Evolutionary conservation across 2,113 vertebrate genomes (phyloP), one percentile per base, ranked within the genome.

Genomic region (Chlamydotis undulata): DNA sequence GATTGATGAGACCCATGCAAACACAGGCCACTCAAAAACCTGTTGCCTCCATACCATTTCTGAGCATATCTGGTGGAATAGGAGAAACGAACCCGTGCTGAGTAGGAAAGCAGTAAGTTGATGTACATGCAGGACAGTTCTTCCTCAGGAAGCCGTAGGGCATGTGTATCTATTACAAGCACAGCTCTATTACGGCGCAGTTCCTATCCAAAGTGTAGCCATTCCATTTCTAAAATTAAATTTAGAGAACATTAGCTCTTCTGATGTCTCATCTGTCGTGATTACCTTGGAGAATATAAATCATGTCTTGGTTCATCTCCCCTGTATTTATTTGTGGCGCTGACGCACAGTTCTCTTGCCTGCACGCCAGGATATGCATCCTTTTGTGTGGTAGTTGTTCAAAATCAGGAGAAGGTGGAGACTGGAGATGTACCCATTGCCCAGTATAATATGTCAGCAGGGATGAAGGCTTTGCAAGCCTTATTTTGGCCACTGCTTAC

Each of bases 201-300:
- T 55, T 75, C 45, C 65, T 85, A 57, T 23, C 47, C 23, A 4
- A 90, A 77, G 60, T 63, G 49, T 52, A 88, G 53, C 57, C 37
- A 18, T 91, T 91, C 88, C 59, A 41, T 76, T 88, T 82, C 76
- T 78, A 55, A 61, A 25, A 56, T 92, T 77, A 45, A 60, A 79
- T 65, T 88, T 81, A 37, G 57, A 75, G 83, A 85, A 93, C 81
- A 95, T 90, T 63, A 81, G 92, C 84, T 77, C 53, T 85, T 67
- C 56, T 49, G 52, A 77, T 79, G 49, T 84, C 64, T 95, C 89
- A 81, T 94, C 89, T 92, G 75, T 76, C 14, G 50, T 94, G 85
- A 94, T 94, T 35, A 83, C 78, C 89, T 93, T 86, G 80, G 24
- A 77, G 81, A 79, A 74, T 60, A 91, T 61, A 39, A 70, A 65